These are phyloP conservation scores for Enteromius argenteus DNA, from an alignment of 2,797 vertebrate species.

Conservation along the genomic window DNA sequence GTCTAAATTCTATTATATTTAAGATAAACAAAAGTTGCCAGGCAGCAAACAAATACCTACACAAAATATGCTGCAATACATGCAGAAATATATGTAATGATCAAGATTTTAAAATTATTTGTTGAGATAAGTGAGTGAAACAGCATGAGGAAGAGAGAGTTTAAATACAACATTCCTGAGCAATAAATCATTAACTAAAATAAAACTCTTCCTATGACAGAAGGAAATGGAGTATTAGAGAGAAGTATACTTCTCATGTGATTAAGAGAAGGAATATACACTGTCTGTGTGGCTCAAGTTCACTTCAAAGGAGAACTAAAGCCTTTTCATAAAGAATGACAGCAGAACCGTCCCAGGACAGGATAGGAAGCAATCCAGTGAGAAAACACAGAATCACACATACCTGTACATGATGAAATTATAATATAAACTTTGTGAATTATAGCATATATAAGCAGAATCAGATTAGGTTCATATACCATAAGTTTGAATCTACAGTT, in stretches of 20 bases:
- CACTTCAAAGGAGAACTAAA: background rate
- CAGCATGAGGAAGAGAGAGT: background rate
- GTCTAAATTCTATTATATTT: background rate
- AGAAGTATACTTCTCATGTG: background rate
- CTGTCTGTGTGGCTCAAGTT: background rate
- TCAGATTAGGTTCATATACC: background rate
- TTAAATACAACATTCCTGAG: conserved; percentile 5
- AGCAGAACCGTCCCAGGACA: background rate
- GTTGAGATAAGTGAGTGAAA: background rate
- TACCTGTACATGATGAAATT: background rate
- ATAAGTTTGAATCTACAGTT: background rate
- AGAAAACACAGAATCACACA: background rate
- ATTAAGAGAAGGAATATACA: background rate
- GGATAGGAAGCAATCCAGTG: too few relatives aligned
- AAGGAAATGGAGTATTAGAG: background rate
- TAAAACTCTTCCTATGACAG: conserved; percentile 6
- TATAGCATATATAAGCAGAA: background rate
- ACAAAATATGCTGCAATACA: background rate
- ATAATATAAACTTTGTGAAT: background rate
- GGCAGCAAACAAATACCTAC: background rate
- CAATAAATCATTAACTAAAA: conserved; percentile 24
- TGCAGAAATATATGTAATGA: background rate
- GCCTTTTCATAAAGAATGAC: background rate
- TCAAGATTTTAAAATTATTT: background rate
- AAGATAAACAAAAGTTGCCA: background rate